Conservation (phyloP, 1,140 invertebrate species). For the Aradophagus sp. region DNA sequence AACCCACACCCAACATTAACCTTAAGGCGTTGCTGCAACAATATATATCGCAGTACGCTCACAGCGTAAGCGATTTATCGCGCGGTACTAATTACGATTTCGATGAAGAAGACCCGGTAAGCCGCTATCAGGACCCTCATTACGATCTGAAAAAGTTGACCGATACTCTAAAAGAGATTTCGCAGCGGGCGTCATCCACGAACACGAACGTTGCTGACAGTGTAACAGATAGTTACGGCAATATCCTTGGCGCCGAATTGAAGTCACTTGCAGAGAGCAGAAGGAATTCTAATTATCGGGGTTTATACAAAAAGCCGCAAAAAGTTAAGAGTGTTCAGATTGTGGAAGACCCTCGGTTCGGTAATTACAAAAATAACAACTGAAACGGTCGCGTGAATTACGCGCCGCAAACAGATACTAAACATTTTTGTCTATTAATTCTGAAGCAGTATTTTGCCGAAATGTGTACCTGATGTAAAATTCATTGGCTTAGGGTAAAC, state of each 20-base stretch:
- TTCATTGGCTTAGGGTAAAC: conserved; percentile 11
- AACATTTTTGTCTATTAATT: conserved; percentile 15
- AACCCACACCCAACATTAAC: conserved; percentile 65
- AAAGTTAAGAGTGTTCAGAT: conserved; percentile 71
- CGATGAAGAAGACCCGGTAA: conserved; percentile 28
- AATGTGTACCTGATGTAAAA: conserved; percentile 46
- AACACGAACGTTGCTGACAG: conserved; percentile 10
- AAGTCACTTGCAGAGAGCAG: conserved; percentile 26
- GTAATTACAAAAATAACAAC: conserved; percentile 27
- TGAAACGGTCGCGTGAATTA: not conserved
- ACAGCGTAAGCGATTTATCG: conserved; percentile 59
- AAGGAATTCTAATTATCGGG: conserved; percentile 11
- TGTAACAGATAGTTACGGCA: conserved; percentile 53
- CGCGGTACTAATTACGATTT: conserved; percentile 61
- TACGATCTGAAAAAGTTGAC: conserved; percentile 63
- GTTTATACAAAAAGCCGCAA: conserved; percentile 42
- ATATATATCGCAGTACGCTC: conserved; percentile 69
- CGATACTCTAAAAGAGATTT: conserved; percentile 60
- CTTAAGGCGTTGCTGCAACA: conserved; percentile 70
- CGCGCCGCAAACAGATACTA: not conserved
- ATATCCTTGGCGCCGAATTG: conserved; percentile 15
- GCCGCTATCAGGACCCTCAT: conserved; percentile 49
- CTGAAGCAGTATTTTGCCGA: conserved; percentile 38
- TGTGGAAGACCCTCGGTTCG: conserved; percentile 65
- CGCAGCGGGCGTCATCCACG: conserved; percentile 27